Percentiles rank a stretch among this genome's conserved stretches.
Evolutionary conservation across 2,113 vertebrate genomes (phyloP).

Genomic region (Hiodon tergisus): DNA sequence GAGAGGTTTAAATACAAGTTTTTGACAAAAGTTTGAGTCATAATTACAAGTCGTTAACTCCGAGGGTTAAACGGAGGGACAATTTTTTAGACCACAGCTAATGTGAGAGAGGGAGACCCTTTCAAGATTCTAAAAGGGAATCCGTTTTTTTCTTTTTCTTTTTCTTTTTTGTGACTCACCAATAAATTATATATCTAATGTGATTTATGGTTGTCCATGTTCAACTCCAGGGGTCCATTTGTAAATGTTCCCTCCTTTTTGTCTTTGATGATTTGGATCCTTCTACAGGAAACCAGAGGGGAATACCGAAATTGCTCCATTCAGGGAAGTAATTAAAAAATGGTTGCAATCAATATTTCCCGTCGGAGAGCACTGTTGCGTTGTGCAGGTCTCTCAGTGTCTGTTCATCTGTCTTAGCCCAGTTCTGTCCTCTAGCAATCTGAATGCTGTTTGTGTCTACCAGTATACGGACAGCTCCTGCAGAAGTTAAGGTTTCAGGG

Average conservation of each 20-base stretch:
- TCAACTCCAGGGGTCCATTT: conserved; percentile 37
- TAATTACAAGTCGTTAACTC: too few species aligned
- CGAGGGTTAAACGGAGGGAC: too few species aligned
- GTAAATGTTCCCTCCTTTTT: neutral
- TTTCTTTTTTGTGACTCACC: conserved; percentile 61
- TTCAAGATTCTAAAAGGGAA: too few species aligned
- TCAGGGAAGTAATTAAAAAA: neutral
- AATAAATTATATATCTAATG: conserved; percentile 72
- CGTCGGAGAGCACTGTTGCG: neutral
- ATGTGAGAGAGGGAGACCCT: too few species aligned
- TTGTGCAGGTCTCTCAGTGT: neutral
- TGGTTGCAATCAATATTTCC: neutral
- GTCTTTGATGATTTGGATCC: neutral
- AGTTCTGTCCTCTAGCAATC: neutral
- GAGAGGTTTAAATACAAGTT: too few species aligned
- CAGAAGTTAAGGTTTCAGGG: too few species aligned
- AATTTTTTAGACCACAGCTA: too few species aligned
- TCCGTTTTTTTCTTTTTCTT: too few species aligned
- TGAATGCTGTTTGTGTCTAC: too few species aligned
- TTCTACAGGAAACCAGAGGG: neutral
- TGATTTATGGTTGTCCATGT: conserved; percentile 69
- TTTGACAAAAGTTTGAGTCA: too few species aligned
- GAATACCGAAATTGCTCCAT: neutral
- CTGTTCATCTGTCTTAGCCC: neutral
- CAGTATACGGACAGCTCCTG: too few species aligned